Evolutionary conservation across 2,797 vertebrate genomes (phyloP).

Genomic region (Cygnus olor): DNA sequence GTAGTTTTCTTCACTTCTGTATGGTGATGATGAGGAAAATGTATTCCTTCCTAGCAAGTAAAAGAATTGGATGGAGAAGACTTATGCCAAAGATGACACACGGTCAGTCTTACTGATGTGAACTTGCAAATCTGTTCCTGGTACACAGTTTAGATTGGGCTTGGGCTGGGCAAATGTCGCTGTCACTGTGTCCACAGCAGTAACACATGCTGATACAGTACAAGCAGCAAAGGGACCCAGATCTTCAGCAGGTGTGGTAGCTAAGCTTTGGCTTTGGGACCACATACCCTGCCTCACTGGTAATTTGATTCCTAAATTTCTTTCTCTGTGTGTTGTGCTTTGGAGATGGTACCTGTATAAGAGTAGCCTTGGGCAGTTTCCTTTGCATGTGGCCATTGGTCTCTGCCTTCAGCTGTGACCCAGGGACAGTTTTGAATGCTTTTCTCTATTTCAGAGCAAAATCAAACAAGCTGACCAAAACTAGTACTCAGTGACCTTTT

Average conservation of each 20-base stretch:
- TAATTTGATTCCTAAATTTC: neutral
- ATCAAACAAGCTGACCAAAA: neutral
- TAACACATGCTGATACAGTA: fast-evolving
- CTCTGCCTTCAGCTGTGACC: neutral
- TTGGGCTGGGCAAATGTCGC: neutral
- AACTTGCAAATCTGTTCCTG: neutral
- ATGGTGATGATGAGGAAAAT: neutral
- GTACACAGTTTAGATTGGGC: neutral
- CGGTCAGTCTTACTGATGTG: neutral
- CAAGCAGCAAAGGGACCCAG: neutral
- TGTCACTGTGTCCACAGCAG: neutral
- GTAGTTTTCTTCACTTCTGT: neutral
- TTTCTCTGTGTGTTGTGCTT: neutral
- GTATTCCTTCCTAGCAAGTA: neutral
- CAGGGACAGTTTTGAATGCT: neutral
- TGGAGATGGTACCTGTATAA: neutral
- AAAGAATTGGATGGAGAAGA: neutral
- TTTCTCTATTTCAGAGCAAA: neutral
- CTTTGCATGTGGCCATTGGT: neutral
- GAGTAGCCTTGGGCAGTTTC: neutral
- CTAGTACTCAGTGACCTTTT: neutral
- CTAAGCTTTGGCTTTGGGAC: neutral
- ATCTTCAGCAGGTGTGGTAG: neutral
- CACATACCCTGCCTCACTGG: neutral
- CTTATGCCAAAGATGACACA: neutral